Evolutionary conservation across 2,113 vertebrate species (phyloP), one percentile per base, ranked within the genome.

Genomic region (Anoplopoma fimbria): DNA sequence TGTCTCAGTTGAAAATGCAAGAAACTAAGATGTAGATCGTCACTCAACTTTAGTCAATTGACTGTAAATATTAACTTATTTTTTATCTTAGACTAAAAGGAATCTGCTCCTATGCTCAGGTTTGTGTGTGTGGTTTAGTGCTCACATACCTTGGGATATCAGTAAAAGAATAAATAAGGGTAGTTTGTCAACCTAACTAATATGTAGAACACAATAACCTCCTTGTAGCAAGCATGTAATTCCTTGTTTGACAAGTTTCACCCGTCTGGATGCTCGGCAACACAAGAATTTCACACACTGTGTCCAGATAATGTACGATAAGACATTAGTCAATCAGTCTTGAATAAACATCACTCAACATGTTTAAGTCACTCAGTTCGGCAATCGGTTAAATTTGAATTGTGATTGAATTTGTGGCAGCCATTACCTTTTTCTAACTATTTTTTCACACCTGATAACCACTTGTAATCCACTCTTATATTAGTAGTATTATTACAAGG

Each of bases 101-200:
- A 65, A 73, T 80, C 63, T 74, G 57, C 31, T n/a, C 23, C 38
- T 47, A 25, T n/a, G 4, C 10, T 47, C 34, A 4, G 9, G 14
- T 69, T 34, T 45, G 4, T 73, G 17, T 38, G 29, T 68, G 0
- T 69, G 10, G 47, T 33, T 47, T 27, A 13, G 33, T 15, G 60
- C 47, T 45, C 3, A 33, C 9, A 51, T n/a, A 21, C 69, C 40
- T 17, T 10, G 13, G 0, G 10, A 27, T 79, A n/a, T 84, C 42
- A 13, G 49, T 21, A 9, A 21, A 17, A 25, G 17, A 13, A 23
- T 15, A n/a, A 19, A 60, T 58, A 25, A 34, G 9, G 17, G 4
- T n/a, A 21, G 8, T 58, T 14, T 51, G 65, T 85, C 74, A 78
- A 81, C 60, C 70, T 40, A 36, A 36, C 33, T 65, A 68, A 83